Evolutionary conservation across 1,140 invertebrate species (phyloP), one percentile per base, ranked within the genome.

Genomic region (Theocolax elegans): DNA sequence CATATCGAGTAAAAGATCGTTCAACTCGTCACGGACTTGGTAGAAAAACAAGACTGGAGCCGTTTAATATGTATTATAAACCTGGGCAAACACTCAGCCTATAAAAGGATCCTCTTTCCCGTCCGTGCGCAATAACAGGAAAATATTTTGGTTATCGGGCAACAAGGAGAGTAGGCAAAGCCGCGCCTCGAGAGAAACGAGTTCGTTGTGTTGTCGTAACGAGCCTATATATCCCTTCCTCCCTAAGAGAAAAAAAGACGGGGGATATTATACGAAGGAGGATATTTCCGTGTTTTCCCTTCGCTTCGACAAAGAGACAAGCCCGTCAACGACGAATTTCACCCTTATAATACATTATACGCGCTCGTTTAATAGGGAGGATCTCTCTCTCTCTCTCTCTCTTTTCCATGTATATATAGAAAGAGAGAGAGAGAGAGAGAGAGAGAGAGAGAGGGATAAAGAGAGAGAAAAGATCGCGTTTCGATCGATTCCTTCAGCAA

Each of bases 231-330:
- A 4, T 35, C 31, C 10, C 31, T 35, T 35, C 15, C n/a, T 46
- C 44, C 19, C 19, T 15, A 3, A 6, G 4, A 8, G 4, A 8
- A 8, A 4, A 13, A 19, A 12, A 2, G 19, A 19, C 54, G 56
- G 63, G 59, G 59, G 67, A 63, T 63, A 69, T 62, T 62, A 69
- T 17, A n/a, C n/a, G n/a, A 58, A 42, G 63, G 60, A 70, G 38
- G 59, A 65, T 60, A 59, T 64, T 69, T 69, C 67, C 67, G 67
- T 69, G 59, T 65, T 64, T 71, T 65, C 40, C 42, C 53, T 62
- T 60, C 46, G 12, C 19, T 35, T 35, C 10, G 10, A 35, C 31
- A 35, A 4, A 35, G 4, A 35, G 4, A 35, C 31, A 35, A 4
- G 31, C 10, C 10, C 31, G 10, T 35, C 31, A 35, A 35, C 4